These are phyloP conservation scores for Charina bottae DNA, from an alignment of 2,113 vertebrate genomes.

Conservation along the genomic window DNA sequence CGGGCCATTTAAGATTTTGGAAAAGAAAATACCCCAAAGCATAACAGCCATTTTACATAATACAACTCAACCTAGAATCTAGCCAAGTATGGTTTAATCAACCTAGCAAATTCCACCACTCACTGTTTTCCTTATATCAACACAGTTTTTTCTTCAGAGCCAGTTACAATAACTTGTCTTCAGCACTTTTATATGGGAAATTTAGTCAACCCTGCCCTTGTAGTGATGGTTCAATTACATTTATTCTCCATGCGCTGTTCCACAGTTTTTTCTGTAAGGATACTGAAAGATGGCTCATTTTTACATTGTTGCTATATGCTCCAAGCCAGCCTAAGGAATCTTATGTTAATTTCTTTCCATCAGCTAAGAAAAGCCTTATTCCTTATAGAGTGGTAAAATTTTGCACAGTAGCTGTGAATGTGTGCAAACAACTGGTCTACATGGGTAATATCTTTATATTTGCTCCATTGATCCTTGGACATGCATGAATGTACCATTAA, in stretches of 20 bases:
- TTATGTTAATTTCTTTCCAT: neutral
- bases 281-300: neutral
- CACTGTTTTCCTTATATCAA: neutral
- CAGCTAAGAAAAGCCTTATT: neutral
- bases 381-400: neutral
- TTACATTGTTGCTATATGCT: neutral
- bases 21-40: too few relatives aligned
- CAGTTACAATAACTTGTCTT: neutral
- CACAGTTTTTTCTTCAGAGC: neutral
- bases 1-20: too few relatives aligned
- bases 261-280: neutral
- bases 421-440: neutral
- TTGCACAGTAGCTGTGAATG: neutral
- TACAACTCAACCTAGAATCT: neutral
- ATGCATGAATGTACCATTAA: neutral
- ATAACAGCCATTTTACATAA: neutral
- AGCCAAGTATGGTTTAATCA: neutral
- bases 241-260: neutral
- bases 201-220: neutral
- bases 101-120: neutral
- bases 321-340: neutral
- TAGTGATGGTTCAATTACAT: neutral
- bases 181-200: neutral
- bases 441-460: neutral
- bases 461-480: neutral